Percentiles rank a stretch among this genome's conserved stretches.
Conservation (phyloP, 2,797 vertebrate genomes). For the Morelia viridis region DNA sequence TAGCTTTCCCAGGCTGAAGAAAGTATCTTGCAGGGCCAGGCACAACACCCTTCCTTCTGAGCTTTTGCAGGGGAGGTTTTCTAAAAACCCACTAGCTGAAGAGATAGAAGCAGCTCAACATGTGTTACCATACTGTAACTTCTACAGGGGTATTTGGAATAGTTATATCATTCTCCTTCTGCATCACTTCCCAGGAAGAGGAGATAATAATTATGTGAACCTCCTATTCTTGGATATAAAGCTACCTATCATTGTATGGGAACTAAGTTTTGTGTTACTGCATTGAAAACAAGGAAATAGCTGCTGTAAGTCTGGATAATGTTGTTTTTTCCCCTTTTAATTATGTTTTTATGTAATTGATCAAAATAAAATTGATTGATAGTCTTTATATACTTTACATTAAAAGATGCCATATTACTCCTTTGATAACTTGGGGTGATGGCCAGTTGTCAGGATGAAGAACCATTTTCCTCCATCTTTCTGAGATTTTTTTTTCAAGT, state of each 20-base stretch:
- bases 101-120: not conserved
- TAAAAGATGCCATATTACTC: not conserved
- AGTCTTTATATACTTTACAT: not conserved
- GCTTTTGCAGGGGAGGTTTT: not conserved
- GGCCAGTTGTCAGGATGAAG: not conserved
- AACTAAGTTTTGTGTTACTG: not conserved
- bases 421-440: not conserved
- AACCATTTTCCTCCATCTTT: not conserved
- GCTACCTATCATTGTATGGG: not conserved
- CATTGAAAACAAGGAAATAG: not conserved
- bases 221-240: not conserved
- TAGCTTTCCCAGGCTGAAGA: not conserved
- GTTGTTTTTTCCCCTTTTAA: not conserved
- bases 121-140: not conserved
- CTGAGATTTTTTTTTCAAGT: not conserved
- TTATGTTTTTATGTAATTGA: not conserved
- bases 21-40: not conserved
- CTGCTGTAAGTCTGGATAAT: not conserved
- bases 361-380: not conserved
- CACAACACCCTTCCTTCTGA: not conserved
- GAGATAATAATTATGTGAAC: not conserved
- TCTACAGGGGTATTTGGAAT: not conserved
- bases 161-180: not conserved
- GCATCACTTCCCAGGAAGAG: not conserved
- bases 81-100: not conserved